A percentile compares a stretch with the other conserved stretches of the same genome.
Conservation (phyloP, 2,113 vertebrate genomes). For the Micronycteris hirsuta region DNA sequence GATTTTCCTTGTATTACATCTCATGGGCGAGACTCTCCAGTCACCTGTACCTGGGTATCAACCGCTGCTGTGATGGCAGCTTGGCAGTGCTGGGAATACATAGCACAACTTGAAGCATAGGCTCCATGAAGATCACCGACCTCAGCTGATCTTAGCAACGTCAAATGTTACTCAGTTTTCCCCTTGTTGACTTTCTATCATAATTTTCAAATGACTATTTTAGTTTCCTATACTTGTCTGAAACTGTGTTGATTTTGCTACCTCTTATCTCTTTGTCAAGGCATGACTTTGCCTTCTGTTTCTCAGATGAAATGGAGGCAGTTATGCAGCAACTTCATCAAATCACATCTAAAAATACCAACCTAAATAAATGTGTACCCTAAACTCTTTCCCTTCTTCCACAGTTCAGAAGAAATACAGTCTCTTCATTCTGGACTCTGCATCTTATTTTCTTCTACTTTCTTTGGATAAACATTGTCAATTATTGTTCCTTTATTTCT, state of each 20-base stretch:
- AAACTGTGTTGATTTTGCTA: not conserved
- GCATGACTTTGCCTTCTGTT: not conserved
- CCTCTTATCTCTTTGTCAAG: not conserved
- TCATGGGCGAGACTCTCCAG: not conserved
- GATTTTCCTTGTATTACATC: not conserved
- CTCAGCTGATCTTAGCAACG: not conserved
- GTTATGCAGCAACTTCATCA: not conserved
- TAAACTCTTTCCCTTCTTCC: not conserved
- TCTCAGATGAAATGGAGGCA: not conserved
- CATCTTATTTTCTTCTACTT: not conserved
- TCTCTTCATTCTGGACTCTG: not conserved
- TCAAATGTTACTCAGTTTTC: not conserved
- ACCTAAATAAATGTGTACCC: not conserved
- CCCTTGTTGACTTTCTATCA: not conserved
- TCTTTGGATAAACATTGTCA: not conserved
- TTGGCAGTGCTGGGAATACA: not conserved
- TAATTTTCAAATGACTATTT: not conserved
- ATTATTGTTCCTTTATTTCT: not conserved
- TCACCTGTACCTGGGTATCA: not conserved
- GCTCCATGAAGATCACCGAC: not conserved
- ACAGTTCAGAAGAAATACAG: not conserved
- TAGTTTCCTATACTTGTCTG: not conserved
- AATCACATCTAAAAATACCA: not conserved
- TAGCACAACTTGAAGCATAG: not conserved
- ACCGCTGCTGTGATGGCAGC: not conserved